These are phyloP conservation scores for Turritopsis dohrnii DNA, from an alignment of 30 jellyfish, hydroid and myxozoan species.

Conservation along the genomic window DNA sequence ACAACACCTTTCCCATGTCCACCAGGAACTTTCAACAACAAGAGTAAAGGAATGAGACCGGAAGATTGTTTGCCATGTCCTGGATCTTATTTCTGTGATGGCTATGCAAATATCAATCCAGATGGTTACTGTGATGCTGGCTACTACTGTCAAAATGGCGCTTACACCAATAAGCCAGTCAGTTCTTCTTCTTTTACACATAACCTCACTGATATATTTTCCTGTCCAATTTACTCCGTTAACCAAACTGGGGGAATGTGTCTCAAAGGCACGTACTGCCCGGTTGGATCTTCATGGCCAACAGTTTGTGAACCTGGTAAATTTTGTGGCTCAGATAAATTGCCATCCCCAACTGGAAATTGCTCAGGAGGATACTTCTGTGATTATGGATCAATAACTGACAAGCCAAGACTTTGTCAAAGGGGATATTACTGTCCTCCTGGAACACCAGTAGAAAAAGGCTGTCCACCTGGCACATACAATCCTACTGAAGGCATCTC, in stretches of 20 bases:
- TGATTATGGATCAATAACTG: constrained; percentile 53
- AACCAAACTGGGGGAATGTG: constrained; percentile 90
- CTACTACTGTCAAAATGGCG: constrained; percentile 67
- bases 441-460: constrained; percentile 64
- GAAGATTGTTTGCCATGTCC: constrained; percentile 90
- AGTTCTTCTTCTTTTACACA: constrained; percentile 35
- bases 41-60: constrained; percentile 64
- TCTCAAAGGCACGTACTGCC: constrained; percentile 84
- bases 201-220: constrained; percentile 58
- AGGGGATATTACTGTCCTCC: constrained; percentile 86
- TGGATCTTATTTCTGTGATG: constrained; percentile 75
- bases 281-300: constrained; percentile 68
- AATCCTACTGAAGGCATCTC: constrained; percentile 56
- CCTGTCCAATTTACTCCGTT: constrained; percentile 88
- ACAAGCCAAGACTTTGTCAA: constrained; percentile 48
- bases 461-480: constrained; percentile 88
- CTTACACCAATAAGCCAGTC: constrained; percentile 77
- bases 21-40: constrained; percentile 89
- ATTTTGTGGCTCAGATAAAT: constrained; percentile 62
- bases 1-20: constrained; percentile 89
- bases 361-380: constrained; percentile 88
- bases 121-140: constrained; percentile 85
- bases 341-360: constrained; percentile 74
- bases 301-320: constrained; percentile 77
- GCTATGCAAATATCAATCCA: constrained; percentile 66